phyloP scores from a whole-genome alignment of 1,140 invertebrate species.

The Odontomachus brunneus region DNA sequence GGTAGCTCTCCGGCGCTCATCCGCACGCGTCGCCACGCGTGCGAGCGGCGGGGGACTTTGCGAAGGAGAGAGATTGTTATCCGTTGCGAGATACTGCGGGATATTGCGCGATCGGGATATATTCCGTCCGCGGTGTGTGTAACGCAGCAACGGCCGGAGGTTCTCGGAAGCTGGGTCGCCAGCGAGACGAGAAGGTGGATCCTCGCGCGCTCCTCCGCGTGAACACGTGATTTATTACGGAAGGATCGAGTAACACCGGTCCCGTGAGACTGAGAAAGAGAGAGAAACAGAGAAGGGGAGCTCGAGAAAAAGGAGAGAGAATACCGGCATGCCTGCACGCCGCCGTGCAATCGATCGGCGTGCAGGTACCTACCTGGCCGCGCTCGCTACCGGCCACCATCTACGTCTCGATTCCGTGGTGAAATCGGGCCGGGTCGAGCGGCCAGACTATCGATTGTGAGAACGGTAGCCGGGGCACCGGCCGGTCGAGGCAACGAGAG shows the following conservation, averaged over 20 bases:
- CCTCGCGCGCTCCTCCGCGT: neutral
- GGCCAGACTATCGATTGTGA: conserved; percentile 44
- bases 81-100: too few species aligned
- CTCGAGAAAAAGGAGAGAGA: neutral
- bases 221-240: conserved; percentile 14
- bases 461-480: conserved; percentile 48
- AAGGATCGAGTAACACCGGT: neutral
- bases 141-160: neutral
- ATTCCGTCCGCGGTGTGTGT: too few species aligned
- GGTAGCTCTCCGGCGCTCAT: neutral
- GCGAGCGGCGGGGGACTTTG: neutral
- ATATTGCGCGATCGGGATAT: too few species aligned
- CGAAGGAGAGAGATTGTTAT: too few species aligned
- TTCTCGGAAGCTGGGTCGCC: neutral
- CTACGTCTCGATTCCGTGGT: conserved; percentile 61
- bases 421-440: conserved; percentile 64
- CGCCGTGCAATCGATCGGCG: conserved; percentile 49
- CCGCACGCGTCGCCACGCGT: neutral
- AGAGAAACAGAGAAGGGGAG: too few species aligned
- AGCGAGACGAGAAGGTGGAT: neutral
- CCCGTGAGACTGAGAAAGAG: neutral
- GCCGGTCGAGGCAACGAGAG: conserved; percentile 20
- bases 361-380: conserved; percentile 4
- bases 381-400: conserved; percentile 30
- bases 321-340: conserved; percentile 33